Conservation (phyloP, 2,888 invertebrate species). For the Habroteleia sp. region DNA sequence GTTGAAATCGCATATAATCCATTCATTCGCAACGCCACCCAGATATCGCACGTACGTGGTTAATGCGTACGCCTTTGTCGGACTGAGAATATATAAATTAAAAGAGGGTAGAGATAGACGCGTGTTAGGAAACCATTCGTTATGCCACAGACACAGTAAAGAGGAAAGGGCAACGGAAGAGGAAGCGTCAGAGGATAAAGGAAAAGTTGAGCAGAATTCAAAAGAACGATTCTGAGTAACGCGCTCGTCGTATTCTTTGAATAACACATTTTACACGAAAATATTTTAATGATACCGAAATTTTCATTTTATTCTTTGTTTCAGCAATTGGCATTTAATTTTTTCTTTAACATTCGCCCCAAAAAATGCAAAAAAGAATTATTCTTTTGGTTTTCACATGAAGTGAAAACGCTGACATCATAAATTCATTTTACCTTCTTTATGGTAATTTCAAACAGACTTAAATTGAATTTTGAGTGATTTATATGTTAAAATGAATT, state of each 20-base stretch:
- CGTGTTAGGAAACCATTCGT: conserved; percentile 67
- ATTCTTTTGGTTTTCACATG: not conserved
- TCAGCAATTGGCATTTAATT: conserved; percentile 17
- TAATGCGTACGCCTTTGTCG: conserved; percentile 27
- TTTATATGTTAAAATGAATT: too few relatives aligned
- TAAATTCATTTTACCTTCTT: too few relatives aligned
- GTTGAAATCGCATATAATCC: conserved; percentile 27
- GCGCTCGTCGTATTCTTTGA: conserved; percentile 30
- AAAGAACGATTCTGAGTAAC: conserved; percentile 51
- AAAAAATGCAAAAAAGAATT: conserved; percentile 1
- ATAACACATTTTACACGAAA: conserved; percentile 34
- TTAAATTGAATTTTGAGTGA: too few relatives aligned
- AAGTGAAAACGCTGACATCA: too few relatives aligned
- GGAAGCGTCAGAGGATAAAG: conserved; percentile 50
- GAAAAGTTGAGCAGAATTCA: conserved; percentile 51
- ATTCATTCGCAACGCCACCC: conserved; percentile 26
- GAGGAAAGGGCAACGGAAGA: conserved; percentile 57
- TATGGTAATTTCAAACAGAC: too few relatives aligned
- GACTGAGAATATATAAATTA: conserved; percentile 65
- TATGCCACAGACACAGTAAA: conserved; percentile 52
- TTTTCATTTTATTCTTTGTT: conserved; percentile 13
- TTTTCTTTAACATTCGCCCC: not conserved
- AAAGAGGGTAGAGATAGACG: conserved; percentile 52
- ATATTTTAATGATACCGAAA: conserved; percentile 37
- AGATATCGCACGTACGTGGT: conserved; percentile 27